phyloP scores from a whole-genome alignment of 1,140 invertebrate genomes.

The Gyrodactylus salaris region DNA sequence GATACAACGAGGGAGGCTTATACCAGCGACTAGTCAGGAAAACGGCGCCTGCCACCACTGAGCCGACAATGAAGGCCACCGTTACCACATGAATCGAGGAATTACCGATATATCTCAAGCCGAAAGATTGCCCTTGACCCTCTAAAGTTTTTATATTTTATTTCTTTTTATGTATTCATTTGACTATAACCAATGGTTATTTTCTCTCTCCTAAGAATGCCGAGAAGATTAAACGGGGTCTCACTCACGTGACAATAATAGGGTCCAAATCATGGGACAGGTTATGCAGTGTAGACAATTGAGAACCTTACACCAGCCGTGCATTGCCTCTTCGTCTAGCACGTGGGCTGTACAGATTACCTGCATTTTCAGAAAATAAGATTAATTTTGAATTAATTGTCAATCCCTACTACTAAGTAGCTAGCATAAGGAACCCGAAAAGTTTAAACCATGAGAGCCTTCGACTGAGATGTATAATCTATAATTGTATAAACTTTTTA shows the following conservation, averaged over 20 bases:
- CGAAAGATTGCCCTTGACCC: not conserved
- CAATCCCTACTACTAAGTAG: no score
- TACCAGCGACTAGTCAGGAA: conserved; percentile 16
- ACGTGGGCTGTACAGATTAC: not conserved
- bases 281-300: conserved; percentile 5
- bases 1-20: conserved; percentile 16
- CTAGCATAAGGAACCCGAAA: no score
- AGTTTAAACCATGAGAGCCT: no score
- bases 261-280: not conserved
- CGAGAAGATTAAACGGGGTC: no score
- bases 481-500: no score
- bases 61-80: conserved; percentile 14
- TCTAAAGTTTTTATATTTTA: not conserved
- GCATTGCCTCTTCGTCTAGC: not conserved
- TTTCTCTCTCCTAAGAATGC: not conserved
- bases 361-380: no score
- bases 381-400: no score
- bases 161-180: no score
- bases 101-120: not conserved
- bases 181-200: not conserved
- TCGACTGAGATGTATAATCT: no score
- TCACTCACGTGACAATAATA: not conserved
- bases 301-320: conserved; percentile 5
- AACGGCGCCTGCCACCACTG: conserved; percentile 14
- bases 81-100: conserved; percentile 6